These are phyloP conservation scores for Meloidogyne exigua DNA, from an alignment of 1,140 invertebrate genomes.

Conservation along the genomic window DNA sequence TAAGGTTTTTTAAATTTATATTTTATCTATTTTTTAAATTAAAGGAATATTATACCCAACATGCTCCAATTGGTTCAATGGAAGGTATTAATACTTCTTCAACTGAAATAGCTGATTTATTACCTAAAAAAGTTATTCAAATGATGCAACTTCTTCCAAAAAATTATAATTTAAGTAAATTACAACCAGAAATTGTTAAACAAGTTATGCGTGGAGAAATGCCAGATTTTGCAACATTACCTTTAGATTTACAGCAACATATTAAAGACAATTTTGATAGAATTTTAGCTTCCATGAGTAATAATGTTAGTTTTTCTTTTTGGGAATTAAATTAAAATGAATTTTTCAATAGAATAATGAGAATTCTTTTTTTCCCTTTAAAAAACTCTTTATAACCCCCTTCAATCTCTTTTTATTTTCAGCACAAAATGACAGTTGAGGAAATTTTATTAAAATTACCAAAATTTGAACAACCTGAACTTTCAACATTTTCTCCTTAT, in stretches of 20 bases:
- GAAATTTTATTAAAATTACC: constrained; percentile 58
- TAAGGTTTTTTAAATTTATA: constrained; percentile 28
- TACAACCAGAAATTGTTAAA: constrained; percentile 54
- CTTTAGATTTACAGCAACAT: constrained; percentile 55
- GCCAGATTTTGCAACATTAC: constrained; percentile 53
- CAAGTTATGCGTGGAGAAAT: constrained; percentile 54
- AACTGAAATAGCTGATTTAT: constrained; percentile 13
- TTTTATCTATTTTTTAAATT: constrained; percentile 2
- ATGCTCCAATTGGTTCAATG: constrained; percentile 33
- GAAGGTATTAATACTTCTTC: neutral
- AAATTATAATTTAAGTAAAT: constrained; percentile 55
- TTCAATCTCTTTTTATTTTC: constrained; percentile 11
- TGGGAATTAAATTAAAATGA: neutral
- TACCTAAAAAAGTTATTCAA: constrained; percentile 48
- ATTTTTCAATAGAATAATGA: no score
- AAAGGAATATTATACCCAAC: constrained; percentile 51
- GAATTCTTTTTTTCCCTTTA: no score
- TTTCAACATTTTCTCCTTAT: constrained; percentile 58
- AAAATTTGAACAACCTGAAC: constrained; percentile 50
- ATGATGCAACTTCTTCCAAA: constrained; percentile 57
- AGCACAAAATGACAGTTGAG: constrained; percentile 52
- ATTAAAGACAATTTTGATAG: constrained; percentile 54
- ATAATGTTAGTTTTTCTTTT: constrained; percentile 25
- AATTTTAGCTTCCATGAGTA: constrained; percentile 42
- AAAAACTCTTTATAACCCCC: no score